Conservation (phyloP, 2,113 vertebrate species). For the Candoia aspera region DNA sequence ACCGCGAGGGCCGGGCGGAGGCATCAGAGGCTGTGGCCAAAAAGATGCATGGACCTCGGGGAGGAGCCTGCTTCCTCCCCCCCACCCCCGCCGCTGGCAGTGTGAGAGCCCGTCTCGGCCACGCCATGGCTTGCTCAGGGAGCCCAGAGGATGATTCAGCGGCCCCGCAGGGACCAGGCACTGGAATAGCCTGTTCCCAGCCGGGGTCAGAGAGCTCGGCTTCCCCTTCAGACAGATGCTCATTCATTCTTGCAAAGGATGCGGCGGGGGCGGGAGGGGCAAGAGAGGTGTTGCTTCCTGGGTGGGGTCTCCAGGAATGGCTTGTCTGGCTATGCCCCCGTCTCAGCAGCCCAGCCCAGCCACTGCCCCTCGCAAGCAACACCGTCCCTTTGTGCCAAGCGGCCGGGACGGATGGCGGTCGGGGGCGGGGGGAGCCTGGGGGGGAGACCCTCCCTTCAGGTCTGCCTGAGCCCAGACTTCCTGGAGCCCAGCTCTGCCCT, state of each 20-base stretch:
- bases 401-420: neutral
- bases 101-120: neutral
- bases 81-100: neutral
- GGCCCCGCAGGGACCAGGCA: neutral
- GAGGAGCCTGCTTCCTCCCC: neutral
- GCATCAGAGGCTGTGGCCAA: neutral
- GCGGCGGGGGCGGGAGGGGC: neutral
- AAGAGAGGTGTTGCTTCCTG: too few species aligned
- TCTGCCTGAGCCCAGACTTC: neutral
- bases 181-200: neutral
- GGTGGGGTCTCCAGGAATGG: neutral
- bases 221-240: neutral
- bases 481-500: neutral
- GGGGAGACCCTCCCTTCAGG: neutral
- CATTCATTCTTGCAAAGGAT: neutral
- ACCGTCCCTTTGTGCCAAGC: neutral
- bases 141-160: slow-evolving; percentile 31
- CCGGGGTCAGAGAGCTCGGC: neutral
- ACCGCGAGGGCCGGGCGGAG: neutral
- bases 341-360: neutral
- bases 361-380: neutral
- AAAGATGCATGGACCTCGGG: slow-evolving; percentile 52
- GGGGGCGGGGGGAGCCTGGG: neutral
- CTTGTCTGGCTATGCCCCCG: neutral
- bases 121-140: neutral